Evolutionary conservation across 2,797 vertebrate species (phyloP).

Genomic region (Limosa lapponica): DNA sequence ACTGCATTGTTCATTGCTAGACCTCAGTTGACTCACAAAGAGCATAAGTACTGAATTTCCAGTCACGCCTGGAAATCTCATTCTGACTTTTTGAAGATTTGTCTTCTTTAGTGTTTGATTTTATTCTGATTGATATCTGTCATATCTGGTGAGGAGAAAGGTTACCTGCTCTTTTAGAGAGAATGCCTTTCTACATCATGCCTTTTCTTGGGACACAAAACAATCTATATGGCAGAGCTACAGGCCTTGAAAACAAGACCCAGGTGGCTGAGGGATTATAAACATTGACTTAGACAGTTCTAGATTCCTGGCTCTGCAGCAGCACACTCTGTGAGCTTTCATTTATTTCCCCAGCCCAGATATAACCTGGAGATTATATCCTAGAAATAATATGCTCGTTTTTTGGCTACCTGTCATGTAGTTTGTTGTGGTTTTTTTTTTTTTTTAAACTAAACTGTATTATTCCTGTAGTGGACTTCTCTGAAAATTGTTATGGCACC

Average conservation of each 20-base stretch:
- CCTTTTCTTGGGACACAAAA: not conserved
- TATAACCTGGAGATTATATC: not conserved
- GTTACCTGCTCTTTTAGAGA: not conserved
- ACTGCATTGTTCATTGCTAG: not conserved
- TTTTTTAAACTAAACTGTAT: not conserved
- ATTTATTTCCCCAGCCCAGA: not conserved
- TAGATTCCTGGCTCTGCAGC: not conserved
- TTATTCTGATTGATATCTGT: not conserved
- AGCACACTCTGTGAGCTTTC: not conserved
- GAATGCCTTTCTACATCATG: no score
- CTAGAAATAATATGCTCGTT: not conserved
- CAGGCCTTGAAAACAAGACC: not conserved
- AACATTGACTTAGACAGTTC: not conserved
- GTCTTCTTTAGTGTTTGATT: not conserved
- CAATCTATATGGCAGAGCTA: not conserved
- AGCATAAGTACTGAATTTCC: not conserved
- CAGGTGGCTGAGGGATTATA: not conserved
- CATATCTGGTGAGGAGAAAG: not conserved
- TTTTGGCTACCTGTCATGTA: not conserved
- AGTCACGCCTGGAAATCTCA: accelerated
- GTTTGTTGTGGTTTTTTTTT: not conserved
- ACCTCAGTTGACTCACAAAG: not conserved
- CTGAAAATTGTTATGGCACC: not conserved
- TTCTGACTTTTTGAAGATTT: not conserved
- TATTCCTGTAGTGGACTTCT: not conserved